A percentile compares a stretch with the other conserved stretches of the same genome.
These are phyloP conservation scores for Bimastos eiseni DNA, from an alignment of 2,888 invertebrate genomes.

Conservation along the genomic window DNA sequence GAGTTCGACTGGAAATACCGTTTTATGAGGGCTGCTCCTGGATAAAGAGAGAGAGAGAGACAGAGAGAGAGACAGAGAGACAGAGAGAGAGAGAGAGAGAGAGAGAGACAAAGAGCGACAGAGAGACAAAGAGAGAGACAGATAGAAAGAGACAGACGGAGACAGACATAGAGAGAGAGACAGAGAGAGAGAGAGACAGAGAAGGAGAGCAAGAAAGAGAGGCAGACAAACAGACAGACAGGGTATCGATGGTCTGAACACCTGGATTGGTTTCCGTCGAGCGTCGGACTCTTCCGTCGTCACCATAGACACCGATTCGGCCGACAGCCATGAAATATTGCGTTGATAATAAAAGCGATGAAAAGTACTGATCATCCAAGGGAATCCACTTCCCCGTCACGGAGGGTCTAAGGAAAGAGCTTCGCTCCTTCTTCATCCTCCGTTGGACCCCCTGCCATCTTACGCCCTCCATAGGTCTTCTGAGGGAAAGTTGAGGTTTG, in stretches of 20 bases:
- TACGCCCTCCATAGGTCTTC: background rate
- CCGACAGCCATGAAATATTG: background rate
- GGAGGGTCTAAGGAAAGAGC: background rate
- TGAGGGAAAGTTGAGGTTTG: background rate
- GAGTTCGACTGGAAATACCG: background rate
- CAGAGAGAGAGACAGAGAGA: background rate
- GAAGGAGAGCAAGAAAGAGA: background rate
- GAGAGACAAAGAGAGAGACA: background rate
- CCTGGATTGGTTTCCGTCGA: background rate
- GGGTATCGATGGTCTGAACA: background rate
- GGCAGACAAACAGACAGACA: background rate
- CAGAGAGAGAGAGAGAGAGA: background rate
- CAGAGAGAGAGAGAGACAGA: background rate
- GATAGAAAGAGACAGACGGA: background rate
- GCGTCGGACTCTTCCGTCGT: background rate
- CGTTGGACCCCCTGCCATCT: background rate
- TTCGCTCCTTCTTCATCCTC: background rate
- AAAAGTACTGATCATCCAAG: background rate
- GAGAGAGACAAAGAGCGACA: background rate
- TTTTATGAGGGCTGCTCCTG: too few species aligned
- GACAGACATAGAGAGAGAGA: background rate
- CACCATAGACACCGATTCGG: background rate
- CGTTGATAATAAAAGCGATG: background rate
- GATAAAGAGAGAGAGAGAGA: background rate
- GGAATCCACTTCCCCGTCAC: background rate